Base-by-base conservation (phyloP, 1,140 invertebrate genomes). In the Zaprionus ornatus region DNA sequence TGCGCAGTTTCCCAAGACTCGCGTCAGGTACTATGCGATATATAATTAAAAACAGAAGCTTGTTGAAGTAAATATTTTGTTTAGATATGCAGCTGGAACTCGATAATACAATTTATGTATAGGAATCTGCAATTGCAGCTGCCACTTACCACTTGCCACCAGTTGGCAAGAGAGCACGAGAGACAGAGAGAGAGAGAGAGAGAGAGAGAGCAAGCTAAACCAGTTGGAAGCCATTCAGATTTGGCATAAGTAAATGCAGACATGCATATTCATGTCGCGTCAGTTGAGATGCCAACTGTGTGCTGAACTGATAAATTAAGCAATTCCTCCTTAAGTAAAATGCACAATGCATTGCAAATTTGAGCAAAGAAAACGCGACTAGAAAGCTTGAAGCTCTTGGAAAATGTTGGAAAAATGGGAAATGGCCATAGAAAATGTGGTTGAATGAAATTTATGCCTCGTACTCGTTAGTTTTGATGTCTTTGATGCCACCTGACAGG, bases 281-380 rank as follows among this genome's bases (percentile, higher is more conserved):
- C 67, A 79, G 72, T 65, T 57, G 66, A 71, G 73, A 86, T 86
- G 83, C 84, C 84, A 90, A 88, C 84, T 90, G 81, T 88, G 85
- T 80, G 84, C 80, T 90, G 85, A 87, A 84, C 80, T 87, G 84
- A 87, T 87, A 78, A 87, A 88, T 87, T 87, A 87, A 88, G 76
- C 85, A 90, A 88, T 84, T 71, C 84, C 67, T 45, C 45, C 17
- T 21, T 50, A 79, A 73, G 67, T 82, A 71, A 82, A 81, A 82
- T 82, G 70, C 66, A 82, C 29, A 56, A 62, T 76, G 68, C 83
- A 87, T 87, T 87, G 85, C 78, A 84, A 84, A 88, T 81, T 84
- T 70, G 68, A 19, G 54, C 52, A 35, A 60, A 35, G 59, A 66
- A 64, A 57, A 66, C 56, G 76, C 78, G 55, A 77, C 82, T 74